These are phyloP conservation scores for Chesias legatella DNA, from an alignment of 2,888 invertebrate genomes.

Conservation along the genomic window DNA sequence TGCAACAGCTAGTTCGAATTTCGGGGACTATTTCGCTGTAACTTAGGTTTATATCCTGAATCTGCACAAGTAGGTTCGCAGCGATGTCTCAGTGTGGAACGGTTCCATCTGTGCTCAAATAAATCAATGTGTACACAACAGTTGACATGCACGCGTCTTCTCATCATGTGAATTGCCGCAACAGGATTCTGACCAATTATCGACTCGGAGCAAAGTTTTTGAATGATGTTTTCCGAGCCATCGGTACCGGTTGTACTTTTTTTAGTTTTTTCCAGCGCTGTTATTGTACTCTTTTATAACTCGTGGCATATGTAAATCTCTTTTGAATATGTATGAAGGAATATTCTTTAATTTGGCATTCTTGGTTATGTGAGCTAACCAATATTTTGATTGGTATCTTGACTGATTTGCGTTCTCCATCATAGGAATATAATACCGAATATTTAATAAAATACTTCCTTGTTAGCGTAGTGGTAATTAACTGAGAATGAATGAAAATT, in stretches of 20 bases:
- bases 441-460: no score
- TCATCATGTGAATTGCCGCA: conserved; percentile 44
- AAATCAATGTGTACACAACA: conserved; percentile 20
- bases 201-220: conserved; percentile 39
- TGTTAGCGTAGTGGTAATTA: no score
- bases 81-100: conserved; percentile 1
- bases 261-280: conserved; percentile 20
- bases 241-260: conserved; percentile 38
- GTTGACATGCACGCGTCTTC: conserved; percentile 46
- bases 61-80: neutral
- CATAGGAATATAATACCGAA: no score
- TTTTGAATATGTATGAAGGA: no score
- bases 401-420: no score
- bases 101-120: conserved; percentile 11
- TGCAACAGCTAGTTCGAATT: neutral
- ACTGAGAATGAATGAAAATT: no score
- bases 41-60: neutral
- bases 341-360: no score
- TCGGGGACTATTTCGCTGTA: conserved; percentile 2
- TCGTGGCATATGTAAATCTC: no score
- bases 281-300: conserved; percentile 1
- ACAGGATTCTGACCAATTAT: conserved; percentile 50
- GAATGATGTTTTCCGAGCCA: conserved; percentile 39
- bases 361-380: no score
- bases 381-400: no score